Evolutionary conservation across 2,888 invertebrate genomes (phyloP).

Genomic region (Sialis fuliginosa): DNA sequence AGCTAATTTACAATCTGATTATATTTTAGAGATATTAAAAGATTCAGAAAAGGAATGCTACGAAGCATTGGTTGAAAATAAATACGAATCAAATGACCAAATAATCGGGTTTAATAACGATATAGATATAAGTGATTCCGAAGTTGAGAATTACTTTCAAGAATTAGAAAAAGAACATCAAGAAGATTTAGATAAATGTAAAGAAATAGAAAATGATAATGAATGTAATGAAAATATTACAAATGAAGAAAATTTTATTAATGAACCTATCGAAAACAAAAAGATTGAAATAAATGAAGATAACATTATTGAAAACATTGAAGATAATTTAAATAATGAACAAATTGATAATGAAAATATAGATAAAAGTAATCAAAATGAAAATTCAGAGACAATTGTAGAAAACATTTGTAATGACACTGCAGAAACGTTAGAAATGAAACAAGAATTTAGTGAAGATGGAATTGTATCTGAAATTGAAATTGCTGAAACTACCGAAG

Average conservation of each 20-base stretch:
- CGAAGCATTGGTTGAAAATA: neutral
- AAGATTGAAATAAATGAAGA: neutral
- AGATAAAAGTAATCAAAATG: no score
- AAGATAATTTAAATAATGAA: neutral
- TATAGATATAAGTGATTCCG: constrained; percentile 20
- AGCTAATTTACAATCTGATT: neutral
- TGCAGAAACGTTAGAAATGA: no score
- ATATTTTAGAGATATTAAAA: neutral
- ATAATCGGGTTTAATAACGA: constrained; percentile 9
- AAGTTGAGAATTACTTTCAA: constrained; percentile 21
- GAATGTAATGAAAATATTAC: neutral
- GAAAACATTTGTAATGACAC: no score
- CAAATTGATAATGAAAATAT: neutral
- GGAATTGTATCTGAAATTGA: no score
- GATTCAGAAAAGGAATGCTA: neutral
- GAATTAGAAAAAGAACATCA: constrained; percentile 19
- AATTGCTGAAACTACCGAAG: no score
- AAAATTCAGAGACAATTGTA: no score
- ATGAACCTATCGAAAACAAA: neutral
- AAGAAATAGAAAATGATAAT: constrained; percentile 2
- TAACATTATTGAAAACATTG: neutral
- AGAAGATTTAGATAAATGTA: constrained; percentile 1
- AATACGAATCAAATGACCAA: neutral
- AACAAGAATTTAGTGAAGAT: no score
- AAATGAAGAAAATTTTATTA: neutral